Conservation (phyloP, 2,113 vertebrate genomes). For the Callopanchax toddi region DNA sequence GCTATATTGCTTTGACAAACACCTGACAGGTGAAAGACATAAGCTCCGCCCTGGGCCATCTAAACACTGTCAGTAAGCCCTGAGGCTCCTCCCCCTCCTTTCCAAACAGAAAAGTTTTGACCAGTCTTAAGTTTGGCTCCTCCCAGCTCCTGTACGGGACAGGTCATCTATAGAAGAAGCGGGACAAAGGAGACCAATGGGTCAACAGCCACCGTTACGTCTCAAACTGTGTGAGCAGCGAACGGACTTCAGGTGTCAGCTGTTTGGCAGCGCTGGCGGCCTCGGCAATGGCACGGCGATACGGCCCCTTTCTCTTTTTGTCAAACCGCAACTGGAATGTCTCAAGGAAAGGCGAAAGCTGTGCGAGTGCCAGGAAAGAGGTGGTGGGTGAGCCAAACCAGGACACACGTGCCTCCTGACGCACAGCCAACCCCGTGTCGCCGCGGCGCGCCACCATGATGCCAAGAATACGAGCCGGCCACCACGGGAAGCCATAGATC, state of each 20-base stretch:
- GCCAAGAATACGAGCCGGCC: slow-evolving; percentile 93
- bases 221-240: slow-evolving; percentile 97
- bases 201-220: slow-evolving; percentile 72
- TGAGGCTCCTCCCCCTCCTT: slow-evolving; percentile 13
- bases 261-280: slow-evolving; percentile 96
- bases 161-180: slow-evolving; percentile 32
- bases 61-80: slow-evolving; percentile 17
- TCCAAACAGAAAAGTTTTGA: slow-evolving; percentile 3
- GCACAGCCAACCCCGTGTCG: slow-evolving; percentile 90
- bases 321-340: slow-evolving; percentile 98
- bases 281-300: slow-evolving; percentile 96
- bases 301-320: slow-evolving; percentile 98
- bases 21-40: not conserved
- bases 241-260: slow-evolving; percentile 96
- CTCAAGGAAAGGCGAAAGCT: slow-evolving; percentile 96
- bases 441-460: slow-evolving; percentile 91
- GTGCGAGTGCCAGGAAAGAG: slow-evolving; percentile 92
- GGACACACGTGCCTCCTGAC: slow-evolving; percentile 94
- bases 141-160: slow-evolving; percentile 6
- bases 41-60: slow-evolving; percentile 13
- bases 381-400: slow-evolving; percentile 99
- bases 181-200: not conserved
- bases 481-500: slow-evolving; percentile 99
- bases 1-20: slow-evolving; percentile 18
- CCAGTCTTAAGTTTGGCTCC: slow-evolving; percentile 5